Evolutionary conservation across 37 sponge, comb jelly and placozoan species (phyloP).

Genomic region (Mnemiopsis leidyi): DNA sequence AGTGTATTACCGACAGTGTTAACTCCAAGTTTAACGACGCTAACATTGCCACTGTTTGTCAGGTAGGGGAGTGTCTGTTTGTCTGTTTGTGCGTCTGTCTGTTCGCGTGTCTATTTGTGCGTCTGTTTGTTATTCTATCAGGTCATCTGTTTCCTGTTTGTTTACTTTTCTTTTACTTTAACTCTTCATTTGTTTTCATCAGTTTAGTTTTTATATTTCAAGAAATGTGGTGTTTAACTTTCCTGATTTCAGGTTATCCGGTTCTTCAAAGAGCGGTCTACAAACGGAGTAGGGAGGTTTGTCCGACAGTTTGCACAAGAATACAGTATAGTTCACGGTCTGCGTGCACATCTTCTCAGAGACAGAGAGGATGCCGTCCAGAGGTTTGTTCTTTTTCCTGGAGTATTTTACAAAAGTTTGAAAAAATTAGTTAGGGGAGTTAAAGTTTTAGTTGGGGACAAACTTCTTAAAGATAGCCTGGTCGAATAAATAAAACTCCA

Average conservation of each 20-base stretch:
- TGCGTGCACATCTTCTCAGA: slow-evolving; percentile 22
- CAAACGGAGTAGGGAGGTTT: slow-evolving; percentile 36
- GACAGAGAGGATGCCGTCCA: slow-evolving; percentile 64
- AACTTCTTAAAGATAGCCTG: no score
- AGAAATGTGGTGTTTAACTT: no score
- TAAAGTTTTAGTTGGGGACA: no score
- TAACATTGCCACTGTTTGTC: slow-evolving; percentile 42
- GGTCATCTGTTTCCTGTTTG: no score
- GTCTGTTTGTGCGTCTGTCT: not conserved
- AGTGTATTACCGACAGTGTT: slow-evolving; percentile 40
- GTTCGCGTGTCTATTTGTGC: not conserved
- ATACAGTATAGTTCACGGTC: slow-evolving; percentile 49
- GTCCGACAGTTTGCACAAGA: slow-evolving; percentile 7
- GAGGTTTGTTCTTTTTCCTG: no score
- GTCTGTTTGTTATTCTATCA: not conserved
- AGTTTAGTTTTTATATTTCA: no score
- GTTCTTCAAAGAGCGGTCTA: slow-evolving; percentile 8
- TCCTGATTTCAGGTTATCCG: slow-evolving; percentile 22
- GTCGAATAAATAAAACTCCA: not conserved
- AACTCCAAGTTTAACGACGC: slow-evolving; percentile 36
- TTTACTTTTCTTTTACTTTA: no score
- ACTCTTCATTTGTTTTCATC: no score
- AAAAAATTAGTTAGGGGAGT: no score
- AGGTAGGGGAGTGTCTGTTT: not conserved
- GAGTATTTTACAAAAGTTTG: no score